Percentiles rank a stretch among this genome's conserved stretches.
phyloP scores from a whole-genome alignment of 2,113 vertebrate genomes.

The Pluvialis apricaria region DNA sequence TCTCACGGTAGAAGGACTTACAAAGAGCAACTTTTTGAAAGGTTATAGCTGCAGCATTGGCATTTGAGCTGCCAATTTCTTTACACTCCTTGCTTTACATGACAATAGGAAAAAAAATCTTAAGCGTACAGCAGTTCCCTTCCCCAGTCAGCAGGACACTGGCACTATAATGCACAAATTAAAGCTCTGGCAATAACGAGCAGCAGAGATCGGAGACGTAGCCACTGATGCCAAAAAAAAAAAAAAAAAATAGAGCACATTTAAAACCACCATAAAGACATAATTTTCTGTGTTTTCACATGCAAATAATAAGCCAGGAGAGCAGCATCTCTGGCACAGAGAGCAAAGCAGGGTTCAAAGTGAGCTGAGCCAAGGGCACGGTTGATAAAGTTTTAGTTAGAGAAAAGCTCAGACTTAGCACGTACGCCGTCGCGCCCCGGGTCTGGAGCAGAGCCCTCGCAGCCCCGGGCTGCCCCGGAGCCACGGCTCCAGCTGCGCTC shows the following conservation, averaged over 20 bases:
- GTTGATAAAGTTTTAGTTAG: rapidly evolving
- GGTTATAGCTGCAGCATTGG: neutral
- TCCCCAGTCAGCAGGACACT: neutral
- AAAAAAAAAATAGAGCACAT: neutral
- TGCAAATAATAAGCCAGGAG: neutral
- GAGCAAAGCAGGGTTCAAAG: neutral
- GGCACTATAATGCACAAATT: neutral
- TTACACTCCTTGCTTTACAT: neutral
- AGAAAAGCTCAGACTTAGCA: rapidly evolving
- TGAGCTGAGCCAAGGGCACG: neutral
- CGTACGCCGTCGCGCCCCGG: rapidly evolving
- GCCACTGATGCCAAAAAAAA: neutral
- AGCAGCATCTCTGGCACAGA: neutral
- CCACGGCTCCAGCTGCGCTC: neutral
- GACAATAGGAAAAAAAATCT: neutral
- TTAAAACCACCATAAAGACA: neutral
- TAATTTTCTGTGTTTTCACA: neutral
- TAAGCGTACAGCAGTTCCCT: neutral
- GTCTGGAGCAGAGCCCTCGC: rapidly evolving
- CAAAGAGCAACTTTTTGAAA: neutral
- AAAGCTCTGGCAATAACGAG: neutral
- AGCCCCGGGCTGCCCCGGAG: neutral
- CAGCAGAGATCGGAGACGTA: neutral
- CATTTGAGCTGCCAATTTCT: neutral
- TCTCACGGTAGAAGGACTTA: neutral